Percentiles rank a stretch among this genome's conserved stretches.
Evolutionary conservation across 2,113 vertebrate genomes (phyloP).

Genomic region (Microcebus murinus): DNA sequence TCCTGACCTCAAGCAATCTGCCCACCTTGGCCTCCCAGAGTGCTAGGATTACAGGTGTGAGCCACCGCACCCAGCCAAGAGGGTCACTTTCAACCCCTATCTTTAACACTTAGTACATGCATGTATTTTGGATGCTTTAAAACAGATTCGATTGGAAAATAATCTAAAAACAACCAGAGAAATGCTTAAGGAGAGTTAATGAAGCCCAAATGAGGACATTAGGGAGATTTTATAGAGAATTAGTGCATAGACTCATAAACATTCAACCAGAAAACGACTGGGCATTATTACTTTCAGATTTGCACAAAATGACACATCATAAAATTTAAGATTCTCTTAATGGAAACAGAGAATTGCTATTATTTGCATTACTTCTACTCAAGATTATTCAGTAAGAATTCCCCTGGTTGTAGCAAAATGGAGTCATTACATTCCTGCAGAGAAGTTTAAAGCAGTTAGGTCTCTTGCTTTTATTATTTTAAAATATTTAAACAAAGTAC

Average conservation of each 20-base stretch:
- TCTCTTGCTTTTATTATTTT: conserved; percentile 20
- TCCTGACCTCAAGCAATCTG: too few relatives aligned
- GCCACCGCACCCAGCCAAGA: background rate
- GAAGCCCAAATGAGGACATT: conserved; percentile 1
- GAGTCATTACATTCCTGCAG: conserved; percentile 2
- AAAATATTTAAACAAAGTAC: conserved; percentile 54
- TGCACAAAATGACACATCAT: conserved; percentile 33
- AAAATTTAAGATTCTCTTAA: conserved; percentile 54
- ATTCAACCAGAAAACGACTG: conserved; percentile 51
- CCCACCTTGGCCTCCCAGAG: too few relatives aligned
- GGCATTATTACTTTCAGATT: conserved; percentile 11
- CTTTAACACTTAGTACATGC: conserved; percentile 16
- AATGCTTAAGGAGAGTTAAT: conserved; percentile 13
- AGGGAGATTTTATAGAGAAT: background rate
- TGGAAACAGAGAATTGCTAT: background rate
- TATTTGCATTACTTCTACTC: conserved; percentile 43
- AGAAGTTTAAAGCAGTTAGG: conserved; percentile 23
- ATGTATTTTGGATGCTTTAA: conserved; percentile 20
- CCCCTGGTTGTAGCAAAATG: background rate
- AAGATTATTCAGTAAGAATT: conserved; percentile 43
- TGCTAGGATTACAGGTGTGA: too few relatives aligned
- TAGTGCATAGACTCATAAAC: conserved; percentile 19
- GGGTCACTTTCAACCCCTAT: background rate
- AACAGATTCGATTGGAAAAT: background rate
- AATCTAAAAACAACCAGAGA: background rate